Conservation (phyloP, 2,113 vertebrate species). For the Xiphophorus maculatus region DNA sequence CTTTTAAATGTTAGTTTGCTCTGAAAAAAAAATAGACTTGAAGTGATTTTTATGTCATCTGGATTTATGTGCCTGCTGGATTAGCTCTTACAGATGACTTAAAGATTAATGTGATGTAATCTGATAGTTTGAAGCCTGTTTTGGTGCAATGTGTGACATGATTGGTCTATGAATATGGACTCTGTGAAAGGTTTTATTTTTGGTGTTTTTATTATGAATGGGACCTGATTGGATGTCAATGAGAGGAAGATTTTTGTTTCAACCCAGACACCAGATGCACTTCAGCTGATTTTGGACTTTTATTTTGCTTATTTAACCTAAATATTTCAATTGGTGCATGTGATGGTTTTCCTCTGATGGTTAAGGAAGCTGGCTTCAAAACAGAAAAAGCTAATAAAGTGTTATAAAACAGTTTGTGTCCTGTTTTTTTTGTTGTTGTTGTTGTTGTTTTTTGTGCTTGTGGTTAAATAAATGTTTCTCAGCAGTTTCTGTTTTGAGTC, state of each 20-base stretch:
- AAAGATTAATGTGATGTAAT: slow-evolving; percentile 24
- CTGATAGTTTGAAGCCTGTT: slow-evolving; percentile 41
- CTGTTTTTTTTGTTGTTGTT: background rate
- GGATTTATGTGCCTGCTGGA: slow-evolving; percentile 73
- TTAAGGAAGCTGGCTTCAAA: slow-evolving; percentile 74
- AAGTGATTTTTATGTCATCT: slow-evolving; percentile 56
- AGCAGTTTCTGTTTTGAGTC: background rate
- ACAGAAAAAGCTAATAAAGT: slow-evolving; percentile 64
- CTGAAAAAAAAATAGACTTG: slow-evolving; percentile 15
- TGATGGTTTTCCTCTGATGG: slow-evolving; percentile 42
- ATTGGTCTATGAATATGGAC: background rate
- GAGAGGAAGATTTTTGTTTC: slow-evolving; percentile 13
- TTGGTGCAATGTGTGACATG: slow-evolving; percentile 44
- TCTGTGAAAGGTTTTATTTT: slow-evolving; percentile 26
- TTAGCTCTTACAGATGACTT: slow-evolving; percentile 59
- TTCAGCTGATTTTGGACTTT: slow-evolving; percentile 35
- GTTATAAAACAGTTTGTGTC: slow-evolving; percentile 31
- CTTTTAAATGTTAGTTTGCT: slow-evolving; percentile 38
- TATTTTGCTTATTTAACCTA: slow-evolving; percentile 18
- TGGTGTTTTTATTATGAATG: slow-evolving; percentile 23
- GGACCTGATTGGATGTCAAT: slow-evolving; percentile 13
- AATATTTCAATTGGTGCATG: slow-evolving; percentile 28
- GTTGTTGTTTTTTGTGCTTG: background rate
- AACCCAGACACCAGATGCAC: background rate
- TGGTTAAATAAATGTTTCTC: background rate